A percentile compares a stretch with the other conserved stretches of the same genome.
Evolutionary conservation across 2,113 vertebrate genomes (phyloP).

Genomic region (Callospermophilus lateralis): DNA sequence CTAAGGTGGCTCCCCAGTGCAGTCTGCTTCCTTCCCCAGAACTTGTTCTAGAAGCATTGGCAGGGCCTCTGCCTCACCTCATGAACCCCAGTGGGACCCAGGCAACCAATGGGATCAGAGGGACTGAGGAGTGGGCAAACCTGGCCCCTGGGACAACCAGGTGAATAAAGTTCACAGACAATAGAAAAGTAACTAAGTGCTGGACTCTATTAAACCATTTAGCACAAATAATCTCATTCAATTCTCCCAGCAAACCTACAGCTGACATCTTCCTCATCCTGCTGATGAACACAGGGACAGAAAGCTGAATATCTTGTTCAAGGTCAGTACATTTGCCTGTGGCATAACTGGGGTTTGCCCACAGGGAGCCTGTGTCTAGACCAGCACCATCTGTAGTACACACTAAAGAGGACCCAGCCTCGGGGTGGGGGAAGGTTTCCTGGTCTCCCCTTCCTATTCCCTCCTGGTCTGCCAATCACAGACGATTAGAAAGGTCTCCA

Average conservation of each 20-base stretch:
- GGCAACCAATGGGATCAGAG: rapidly evolving
- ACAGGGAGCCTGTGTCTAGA: not conserved
- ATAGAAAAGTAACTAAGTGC: rapidly evolving
- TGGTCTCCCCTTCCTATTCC: not conserved
- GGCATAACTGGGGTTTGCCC: not conserved
- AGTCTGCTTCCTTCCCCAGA: not conserved
- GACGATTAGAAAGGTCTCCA: not conserved
- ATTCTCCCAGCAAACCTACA: too few relatives aligned
- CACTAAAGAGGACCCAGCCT: rapidly evolving
- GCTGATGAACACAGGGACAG: not conserved
- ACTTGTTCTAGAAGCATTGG: not conserved
- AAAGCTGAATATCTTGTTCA: not conserved
- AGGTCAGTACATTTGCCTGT: not conserved
- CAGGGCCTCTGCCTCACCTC: not conserved
- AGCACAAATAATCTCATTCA: not conserved
- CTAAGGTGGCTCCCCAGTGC: not conserved
- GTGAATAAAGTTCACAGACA: not conserved
- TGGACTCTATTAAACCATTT: rapidly evolving
- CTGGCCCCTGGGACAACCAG: not conserved
- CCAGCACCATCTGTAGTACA: not conserved
- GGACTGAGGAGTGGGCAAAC: not conserved
- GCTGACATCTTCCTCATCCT: not conserved
- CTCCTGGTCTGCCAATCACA: not conserved
- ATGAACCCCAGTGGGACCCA: not conserved
- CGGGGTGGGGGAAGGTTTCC: not conserved